Percentiles rank a stretch among this genome's conserved stretches.
Conservation (phyloP, 2,113 vertebrate genomes). For the Acinonyx jubatus region DNA sequence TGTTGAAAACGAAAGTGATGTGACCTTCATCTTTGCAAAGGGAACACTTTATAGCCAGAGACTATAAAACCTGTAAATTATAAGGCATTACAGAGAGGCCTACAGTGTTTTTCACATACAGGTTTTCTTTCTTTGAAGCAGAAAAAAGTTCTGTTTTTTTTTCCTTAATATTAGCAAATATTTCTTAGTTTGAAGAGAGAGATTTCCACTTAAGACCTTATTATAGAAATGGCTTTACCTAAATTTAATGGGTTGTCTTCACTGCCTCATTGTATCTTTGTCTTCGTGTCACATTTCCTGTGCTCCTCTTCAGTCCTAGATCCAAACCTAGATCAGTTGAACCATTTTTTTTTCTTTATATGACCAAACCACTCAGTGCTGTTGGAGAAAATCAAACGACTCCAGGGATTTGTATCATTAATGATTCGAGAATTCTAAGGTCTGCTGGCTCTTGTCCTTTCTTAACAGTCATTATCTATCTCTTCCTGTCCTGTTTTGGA, state of each 20-base stretch:
- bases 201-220: background rate
- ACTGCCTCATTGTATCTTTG: background rate
- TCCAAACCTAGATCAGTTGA: background rate
- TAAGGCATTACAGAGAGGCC: background rate
- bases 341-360: background rate
- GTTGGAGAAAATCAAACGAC: background rate
- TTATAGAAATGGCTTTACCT: background rate
- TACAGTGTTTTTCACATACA: background rate
- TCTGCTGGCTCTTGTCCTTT: background rate
- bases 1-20: background rate
- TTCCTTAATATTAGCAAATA: background rate
- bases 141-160: background rate
- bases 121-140: constrained; percentile 29
- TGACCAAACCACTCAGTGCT: background rate
- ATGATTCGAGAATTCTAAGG: background rate
- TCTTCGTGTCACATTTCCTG: background rate
- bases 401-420: background rate
- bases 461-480: background rate
- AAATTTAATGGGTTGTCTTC: background rate
- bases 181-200: background rate
- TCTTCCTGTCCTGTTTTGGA: background rate
- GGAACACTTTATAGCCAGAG: background rate
- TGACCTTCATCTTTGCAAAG: background rate
- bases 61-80: background rate
- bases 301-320: background rate